Base-by-base conservation (phyloP, 2,888 invertebrate genomes). In the Oscheius sp. region DNA sequence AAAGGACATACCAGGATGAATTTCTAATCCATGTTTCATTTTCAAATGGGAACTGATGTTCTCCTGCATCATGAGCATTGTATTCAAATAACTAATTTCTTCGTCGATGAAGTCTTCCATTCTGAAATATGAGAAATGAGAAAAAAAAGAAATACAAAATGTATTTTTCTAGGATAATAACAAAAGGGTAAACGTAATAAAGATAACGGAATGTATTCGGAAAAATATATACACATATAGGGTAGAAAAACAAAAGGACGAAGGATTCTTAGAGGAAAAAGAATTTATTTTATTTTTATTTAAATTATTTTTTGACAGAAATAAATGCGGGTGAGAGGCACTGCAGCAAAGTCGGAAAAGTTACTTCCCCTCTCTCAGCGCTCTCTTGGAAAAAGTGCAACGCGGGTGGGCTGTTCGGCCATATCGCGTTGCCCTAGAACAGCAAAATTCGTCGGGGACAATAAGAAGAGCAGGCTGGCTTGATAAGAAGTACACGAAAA, bases 11-110 rank as follows among this genome's bases (percentile, higher is more conserved):
- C 59, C 59, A 30, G 59, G 59, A n/a, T 41, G 41, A n/a, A 59
- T n/a, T 24, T 59, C 59, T 4, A 59, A 9, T 4, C 59, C 59
- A n/a, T 59, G 59, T 17, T 59, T 59, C 28, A 59, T n/a, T 17
- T 59, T 59, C 14, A 59, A 30, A 28, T 59, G 59, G 12, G 44
- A 44, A 30, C 26, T 44, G 30, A 59, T 59, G 24, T 59, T 59
- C 28, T 59, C 59, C 44, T 59, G 59, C 59, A 59, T 59, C 59
- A 59, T 59, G 44, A 59, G 41, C 59, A 59, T 59, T 3, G 59
- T 59, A 41, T 59, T 59, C 41, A 59, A 28, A 41, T 59, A 59
- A 30, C 28, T 28, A 30, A 59, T 41, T 30, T 59, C 59, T n/a
- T 59, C 59, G n/a, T 59, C 59, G 20, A 44, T 44, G 26, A 59